A percentile compares a stretch with the other conserved stretches of the same genome.
Evolutionary conservation across 37 sponge, comb jelly and placozoan species (phyloP).

Genomic region (Tethya wilhelma): DNA sequence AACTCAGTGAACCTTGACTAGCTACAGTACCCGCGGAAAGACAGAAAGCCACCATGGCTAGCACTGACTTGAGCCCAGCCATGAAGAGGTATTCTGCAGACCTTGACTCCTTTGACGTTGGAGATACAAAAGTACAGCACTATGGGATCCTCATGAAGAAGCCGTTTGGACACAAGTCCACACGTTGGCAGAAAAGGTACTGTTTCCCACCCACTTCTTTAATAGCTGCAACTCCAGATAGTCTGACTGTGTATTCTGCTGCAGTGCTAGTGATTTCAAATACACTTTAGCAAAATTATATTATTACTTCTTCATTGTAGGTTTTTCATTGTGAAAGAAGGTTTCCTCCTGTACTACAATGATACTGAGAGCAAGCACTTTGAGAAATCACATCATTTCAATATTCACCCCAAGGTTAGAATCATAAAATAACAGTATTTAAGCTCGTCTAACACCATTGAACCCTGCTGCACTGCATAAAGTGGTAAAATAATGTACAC

Average conservation of each 20-base stretch:
- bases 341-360: constrained; percentile 95
- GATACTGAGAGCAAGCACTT: constrained; percentile 82
- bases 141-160: constrained; percentile 78
- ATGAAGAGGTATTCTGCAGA: constrained; percentile 6
- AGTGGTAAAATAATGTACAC: too few relatives aligned
- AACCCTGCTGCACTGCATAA: too few relatives aligned
- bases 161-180: constrained; percentile 75
- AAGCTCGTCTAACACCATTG: too few relatives aligned
- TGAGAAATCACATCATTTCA: constrained; percentile 87
- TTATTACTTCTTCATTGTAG: constrained; percentile 28
- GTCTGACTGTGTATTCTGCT: neutral
- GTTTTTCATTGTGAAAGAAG: constrained; percentile 96
- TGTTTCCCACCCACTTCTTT: neutral
- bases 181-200: constrained; percentile 89
- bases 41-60: too few relatives aligned
- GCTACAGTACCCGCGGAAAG: too few relatives aligned
- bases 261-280: neutral
- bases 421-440: too few relatives aligned
- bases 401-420: constrained; percentile 98
- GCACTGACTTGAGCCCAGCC: too few relatives aligned
- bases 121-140: constrained; percentile 85
- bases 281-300: neutral
- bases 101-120: constrained; percentile 34
- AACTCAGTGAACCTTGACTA: too few relatives aligned
- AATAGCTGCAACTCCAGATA: neutral